A percentile compares a stretch with the other conserved stretches of the same genome.
Evolutionary conservation across 2,113 vertebrate species (phyloP).

Genomic region (Notarius lentiginosus): DNA sequence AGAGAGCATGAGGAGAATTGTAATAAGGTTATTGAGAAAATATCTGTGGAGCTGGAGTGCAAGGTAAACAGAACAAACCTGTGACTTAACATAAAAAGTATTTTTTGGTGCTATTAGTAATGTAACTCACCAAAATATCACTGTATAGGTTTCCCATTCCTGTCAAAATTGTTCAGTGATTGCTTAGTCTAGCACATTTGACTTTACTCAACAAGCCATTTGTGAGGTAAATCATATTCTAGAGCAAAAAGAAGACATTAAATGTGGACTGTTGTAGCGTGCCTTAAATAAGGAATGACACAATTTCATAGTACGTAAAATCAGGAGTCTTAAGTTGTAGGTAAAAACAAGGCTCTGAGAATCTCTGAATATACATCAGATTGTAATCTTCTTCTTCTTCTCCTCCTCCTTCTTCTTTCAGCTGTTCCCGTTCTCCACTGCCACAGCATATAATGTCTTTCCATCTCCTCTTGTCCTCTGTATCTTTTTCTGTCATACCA

Average conservation of each 20-base stretch:
- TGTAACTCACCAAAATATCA: background rate
- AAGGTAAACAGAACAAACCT: slow-evolving; percentile 50
- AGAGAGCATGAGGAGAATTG: slow-evolving; percentile 78
- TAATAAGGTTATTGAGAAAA: slow-evolving; percentile 72
- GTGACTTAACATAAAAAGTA: background rate
- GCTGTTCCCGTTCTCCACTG: no score
- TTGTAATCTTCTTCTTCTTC: background rate
- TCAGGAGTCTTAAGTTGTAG: background rate
- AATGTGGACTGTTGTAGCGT: background rate
- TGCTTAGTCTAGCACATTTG: background rate
- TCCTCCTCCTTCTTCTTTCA: no score
- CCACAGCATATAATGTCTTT: no score
- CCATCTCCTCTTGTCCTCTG: no score
- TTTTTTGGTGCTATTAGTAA: background rate
- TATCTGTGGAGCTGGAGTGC: slow-evolving; percentile 74
- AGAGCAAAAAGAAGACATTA: no score
- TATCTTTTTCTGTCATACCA: no score
- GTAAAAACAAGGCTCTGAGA: background rate
- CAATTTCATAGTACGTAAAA: background rate
- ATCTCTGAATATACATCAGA: background rate
- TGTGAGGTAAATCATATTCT: background rate
- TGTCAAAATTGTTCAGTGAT: background rate
- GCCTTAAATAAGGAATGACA: background rate
- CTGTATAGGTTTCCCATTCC: background rate
- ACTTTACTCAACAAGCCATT: no score